Evolutionary conservation across 2,113 vertebrate species (phyloP).

Genomic region (Falco punctatus): DNA sequence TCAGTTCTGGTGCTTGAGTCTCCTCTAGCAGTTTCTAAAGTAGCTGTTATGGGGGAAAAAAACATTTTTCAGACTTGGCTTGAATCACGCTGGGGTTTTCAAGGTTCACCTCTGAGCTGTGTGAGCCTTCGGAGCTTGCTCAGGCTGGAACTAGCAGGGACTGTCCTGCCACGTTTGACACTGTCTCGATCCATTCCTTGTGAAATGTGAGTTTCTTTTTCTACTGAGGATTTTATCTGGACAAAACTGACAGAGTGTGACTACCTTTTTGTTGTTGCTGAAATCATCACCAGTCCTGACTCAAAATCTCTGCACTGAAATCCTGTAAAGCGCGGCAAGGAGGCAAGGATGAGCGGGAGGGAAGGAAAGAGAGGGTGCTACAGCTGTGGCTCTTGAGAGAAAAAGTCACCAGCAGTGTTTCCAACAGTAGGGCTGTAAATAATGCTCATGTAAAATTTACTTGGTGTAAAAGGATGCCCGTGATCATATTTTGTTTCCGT

Average conservation of each 20-base stretch:
- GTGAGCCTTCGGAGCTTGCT: not conserved
- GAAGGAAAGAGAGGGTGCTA: not conserved
- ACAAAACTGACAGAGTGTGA: not conserved
- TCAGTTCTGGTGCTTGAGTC: not conserved
- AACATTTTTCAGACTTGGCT: not conserved
- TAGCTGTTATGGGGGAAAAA: not conserved
- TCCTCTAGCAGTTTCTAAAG: not conserved
- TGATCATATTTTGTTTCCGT: conserved; percentile 59
- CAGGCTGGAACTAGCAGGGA: not conserved
- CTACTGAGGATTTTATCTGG: not conserved
- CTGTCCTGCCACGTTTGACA: not conserved
- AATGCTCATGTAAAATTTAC: conserved; percentile 56
- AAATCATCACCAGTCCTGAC: not conserved
- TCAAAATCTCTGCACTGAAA: not conserved
- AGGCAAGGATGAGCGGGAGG: not conserved
- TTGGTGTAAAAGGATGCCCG: conserved; percentile 55
- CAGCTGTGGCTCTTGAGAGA: not conserved
- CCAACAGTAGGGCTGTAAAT: not conserved
- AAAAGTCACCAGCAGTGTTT: not conserved
- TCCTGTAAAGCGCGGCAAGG: not conserved
- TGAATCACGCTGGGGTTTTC: not conserved
- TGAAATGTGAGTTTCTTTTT: not conserved
- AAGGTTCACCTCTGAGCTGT: not conserved
- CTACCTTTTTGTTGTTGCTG: not conserved
- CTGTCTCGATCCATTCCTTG: not conserved